Conservation (phyloP, 2,888 invertebrate species). For the Acrobasis consociella region DNA sequence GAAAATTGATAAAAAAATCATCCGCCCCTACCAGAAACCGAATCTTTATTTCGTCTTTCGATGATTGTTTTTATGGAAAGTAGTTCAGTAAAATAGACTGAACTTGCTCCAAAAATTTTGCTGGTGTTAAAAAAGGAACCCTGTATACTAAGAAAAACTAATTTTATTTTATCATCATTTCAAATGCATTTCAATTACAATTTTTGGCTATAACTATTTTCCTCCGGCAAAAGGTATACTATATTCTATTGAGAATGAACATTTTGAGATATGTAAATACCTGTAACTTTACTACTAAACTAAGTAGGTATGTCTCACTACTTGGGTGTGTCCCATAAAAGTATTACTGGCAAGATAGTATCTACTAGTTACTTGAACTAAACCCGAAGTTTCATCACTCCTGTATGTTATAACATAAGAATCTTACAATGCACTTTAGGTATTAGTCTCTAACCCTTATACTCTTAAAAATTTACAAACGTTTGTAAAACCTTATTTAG, state of each 20-base stretch:
- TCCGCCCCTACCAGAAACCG: too few species aligned
- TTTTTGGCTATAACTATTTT: neutral
- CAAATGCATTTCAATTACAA: neutral
- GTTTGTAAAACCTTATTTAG: too few species aligned
- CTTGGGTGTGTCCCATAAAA: conserved; percentile 3
- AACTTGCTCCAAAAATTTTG: too few species aligned
- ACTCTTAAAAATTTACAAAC: too few species aligned
- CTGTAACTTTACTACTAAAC: conserved; percentile 8
- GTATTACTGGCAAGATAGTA: neutral
- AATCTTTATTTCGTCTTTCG: too few species aligned
- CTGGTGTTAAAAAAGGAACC: too few species aligned
- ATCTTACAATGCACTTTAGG: too few species aligned
- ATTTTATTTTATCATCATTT: neutral
- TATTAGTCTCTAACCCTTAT: too few species aligned
- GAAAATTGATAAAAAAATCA: too few species aligned
- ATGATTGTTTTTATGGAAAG: too few species aligned
- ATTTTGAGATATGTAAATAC: conserved; percentile 7
- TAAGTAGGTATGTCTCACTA: conserved; percentile 10
- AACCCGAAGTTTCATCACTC: neutral
- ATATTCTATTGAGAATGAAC: neutral
- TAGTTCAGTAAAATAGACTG: too few species aligned
- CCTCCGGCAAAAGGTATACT: neutral
- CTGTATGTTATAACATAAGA: too few species aligned
- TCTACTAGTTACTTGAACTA: neutral
- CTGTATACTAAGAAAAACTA: neutral